Evolutionary conservation across 1,140 invertebrate genomes (phyloP).

Genomic region (Macrostomum lignano): DNA sequence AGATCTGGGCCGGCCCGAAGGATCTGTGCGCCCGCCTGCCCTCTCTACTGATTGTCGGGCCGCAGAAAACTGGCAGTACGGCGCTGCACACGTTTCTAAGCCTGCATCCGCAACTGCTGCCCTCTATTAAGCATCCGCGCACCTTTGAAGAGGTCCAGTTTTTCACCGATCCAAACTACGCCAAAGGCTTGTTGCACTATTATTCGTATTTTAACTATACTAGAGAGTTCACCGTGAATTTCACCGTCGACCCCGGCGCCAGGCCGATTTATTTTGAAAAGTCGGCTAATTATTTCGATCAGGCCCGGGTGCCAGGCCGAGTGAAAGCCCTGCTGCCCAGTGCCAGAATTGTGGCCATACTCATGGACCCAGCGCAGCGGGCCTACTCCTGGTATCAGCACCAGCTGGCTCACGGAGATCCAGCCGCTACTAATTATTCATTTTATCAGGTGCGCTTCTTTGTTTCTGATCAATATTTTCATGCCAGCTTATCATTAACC

Average conservation of each 20-base stretch:
- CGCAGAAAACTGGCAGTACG: conserved; percentile 76
- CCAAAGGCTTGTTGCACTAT: conserved; percentile 53
- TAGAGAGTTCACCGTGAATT: conserved; percentile 31
- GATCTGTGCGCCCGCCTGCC: conserved; percentile 72
- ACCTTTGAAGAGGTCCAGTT: conserved; percentile 98
- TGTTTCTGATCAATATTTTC: too few species aligned
- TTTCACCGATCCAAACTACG: conserved; percentile 88
- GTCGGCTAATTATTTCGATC: conserved; percentile 94
- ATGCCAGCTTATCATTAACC: too few species aligned
- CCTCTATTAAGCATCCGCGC: conserved; percentile 57
- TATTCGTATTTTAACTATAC: too few species aligned
- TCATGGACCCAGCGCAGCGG: conserved; percentile 70
- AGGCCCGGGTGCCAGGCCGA: conserved; percentile 57
- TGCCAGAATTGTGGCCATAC: conserved; percentile 67
- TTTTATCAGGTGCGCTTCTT: too few species aligned
- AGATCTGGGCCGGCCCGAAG: conserved; percentile 73
- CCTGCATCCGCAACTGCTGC: conserved; percentile 70
- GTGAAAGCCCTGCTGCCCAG: conserved; percentile 61
- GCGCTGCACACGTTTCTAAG: conserved; percentile 80
- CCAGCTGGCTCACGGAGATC: too few species aligned
- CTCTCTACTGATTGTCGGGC: conserved; percentile 74
- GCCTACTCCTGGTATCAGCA: conserved; percentile 98
- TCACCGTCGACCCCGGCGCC: conserved; percentile 1
- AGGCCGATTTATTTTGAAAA: conserved; percentile 54
- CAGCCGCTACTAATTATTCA: too few species aligned